Evolutionary conservation across 2,888 invertebrate species (phyloP), one percentile per base, ranked within the genome.

Genomic region (Diarsia dahlii): DNA sequence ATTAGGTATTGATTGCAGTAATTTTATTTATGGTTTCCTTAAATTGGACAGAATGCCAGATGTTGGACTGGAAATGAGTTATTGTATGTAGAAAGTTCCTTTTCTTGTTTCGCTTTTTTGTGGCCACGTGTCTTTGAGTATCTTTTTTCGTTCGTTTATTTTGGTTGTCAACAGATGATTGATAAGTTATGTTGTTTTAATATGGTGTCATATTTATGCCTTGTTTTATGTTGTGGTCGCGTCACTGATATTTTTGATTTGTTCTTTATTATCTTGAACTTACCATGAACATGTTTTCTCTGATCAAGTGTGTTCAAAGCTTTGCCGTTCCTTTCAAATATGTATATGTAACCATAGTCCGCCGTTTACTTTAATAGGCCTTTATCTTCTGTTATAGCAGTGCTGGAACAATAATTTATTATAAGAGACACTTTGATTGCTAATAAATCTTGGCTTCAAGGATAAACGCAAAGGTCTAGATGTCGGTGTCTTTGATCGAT

Each of bases 41-140:
- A 87, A 78, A 71, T 65, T 72, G 71, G 28, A 3, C 58, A 50
- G 81, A 80, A 69, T 50, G 63, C 15, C 75, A 71, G 85, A 84
- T 84, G 82, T 80, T 74, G 70, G 54, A 68, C 81, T 73, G 71
- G 68, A 84, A 82, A 85, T 85, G 81, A 86, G 66, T 78, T 80
- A 87, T 84, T 87, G 75, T 84, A 73, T 81, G 78, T 88, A 85
- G 90, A 90, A 90, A 90, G 90, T 89, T 82, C 46, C 12, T 80
- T 70, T 74, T 65, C 60, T 66, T 67, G 52, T 76, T 80, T 82
- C 23, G 23, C 46, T 69, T 82, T 78, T 85, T 76, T 78, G 72
- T 60, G 20, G 60, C 70, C 80, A 78, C 82, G 83, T 67, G 85
- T 56, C 34, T 28, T 84, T 74, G 70, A 81, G 67, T 45, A 56